Conservation (phyloP, 2,888 invertebrate genomes). For the Reticulitermes lucifugus region DNA sequence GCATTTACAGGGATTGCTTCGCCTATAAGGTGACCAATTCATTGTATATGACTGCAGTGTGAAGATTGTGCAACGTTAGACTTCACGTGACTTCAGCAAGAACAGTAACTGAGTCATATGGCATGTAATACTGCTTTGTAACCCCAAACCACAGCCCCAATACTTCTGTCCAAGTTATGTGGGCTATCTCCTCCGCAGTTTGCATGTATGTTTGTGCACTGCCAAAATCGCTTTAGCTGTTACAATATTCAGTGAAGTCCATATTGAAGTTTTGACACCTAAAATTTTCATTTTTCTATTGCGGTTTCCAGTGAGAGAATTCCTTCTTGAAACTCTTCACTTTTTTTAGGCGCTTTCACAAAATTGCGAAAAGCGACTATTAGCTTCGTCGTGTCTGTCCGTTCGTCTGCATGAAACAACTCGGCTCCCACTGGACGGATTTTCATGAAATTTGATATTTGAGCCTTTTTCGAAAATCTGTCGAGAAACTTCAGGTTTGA, state of each 20-base stretch:
- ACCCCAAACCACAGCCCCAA: background rate
- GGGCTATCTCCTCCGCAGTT: background rate
- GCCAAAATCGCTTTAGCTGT: background rate
- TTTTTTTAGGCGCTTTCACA: background rate
- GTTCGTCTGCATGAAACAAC: background rate
- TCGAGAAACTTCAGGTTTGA: too few relatives aligned
- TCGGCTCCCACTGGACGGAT: too few relatives aligned
- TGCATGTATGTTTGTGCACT: background rate
- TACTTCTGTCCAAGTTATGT: background rate
- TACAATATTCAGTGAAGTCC: background rate
- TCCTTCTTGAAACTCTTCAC: background rate
- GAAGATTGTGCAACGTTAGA: background rate
- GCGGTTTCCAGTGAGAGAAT: constrained; percentile 3
- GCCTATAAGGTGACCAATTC: too few relatives aligned
- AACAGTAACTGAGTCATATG: background rate
- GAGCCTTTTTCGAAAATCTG: too few relatives aligned
- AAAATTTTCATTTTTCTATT: background rate
- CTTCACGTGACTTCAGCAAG: constrained; percentile 6
- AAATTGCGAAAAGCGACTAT: background rate
- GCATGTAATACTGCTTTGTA: background rate
- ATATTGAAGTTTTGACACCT: background rate
- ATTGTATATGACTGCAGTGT: background rate
- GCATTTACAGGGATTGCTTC: too few relatives aligned
- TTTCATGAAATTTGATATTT: too few relatives aligned
- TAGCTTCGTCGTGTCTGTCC: background rate